These are phyloP conservation scores for Psilopogon haemacephalus DNA, from an alignment of 2,113 vertebrate species.

Conservation along the genomic window DNA sequence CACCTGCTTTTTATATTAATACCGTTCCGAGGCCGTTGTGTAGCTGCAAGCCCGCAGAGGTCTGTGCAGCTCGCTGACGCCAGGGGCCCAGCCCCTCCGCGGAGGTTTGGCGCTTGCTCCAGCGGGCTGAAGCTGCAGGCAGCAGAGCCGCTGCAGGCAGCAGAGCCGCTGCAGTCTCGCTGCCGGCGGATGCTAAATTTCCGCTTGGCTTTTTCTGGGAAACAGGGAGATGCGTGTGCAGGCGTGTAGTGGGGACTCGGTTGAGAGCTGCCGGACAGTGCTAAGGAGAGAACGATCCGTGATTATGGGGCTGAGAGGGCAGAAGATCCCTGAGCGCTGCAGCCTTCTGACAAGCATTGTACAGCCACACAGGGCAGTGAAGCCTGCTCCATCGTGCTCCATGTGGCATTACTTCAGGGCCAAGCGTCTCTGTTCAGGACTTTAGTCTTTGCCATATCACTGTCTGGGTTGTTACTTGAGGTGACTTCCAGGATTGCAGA, in stretches of 20 bases:
- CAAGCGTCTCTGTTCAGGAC: background rate
- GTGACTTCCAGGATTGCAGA: background rate
- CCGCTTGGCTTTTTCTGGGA: slow-evolving; percentile 21
- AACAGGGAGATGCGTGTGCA: background rate
- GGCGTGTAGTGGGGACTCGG: background rate
- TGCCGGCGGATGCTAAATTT: slow-evolving; percentile 8
- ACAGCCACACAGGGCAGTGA: background rate
- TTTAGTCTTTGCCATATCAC: background rate
- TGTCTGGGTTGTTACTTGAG: background rate
- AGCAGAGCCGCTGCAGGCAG: background rate
- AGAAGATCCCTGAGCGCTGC: background rate
- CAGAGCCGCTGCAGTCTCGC: background rate
- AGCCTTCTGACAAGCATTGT: background rate
- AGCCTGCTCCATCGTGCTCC: background rate
- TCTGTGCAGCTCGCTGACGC: background rate
- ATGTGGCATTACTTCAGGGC: background rate
- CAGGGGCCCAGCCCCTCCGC: background rate
- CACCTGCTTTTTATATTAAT: slow-evolving; percentile 12
- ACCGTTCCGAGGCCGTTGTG: background rate
- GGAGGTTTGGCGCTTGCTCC: background rate
- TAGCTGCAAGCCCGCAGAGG: background rate
- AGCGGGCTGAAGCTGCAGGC: background rate
- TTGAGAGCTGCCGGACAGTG: background rate
- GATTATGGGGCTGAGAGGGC: too few relatives aligned
- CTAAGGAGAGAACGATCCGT: background rate